Base-by-base conservation (phyloP, 2,888 invertebrate species). In the Drosophila trichaetosa region DNA sequence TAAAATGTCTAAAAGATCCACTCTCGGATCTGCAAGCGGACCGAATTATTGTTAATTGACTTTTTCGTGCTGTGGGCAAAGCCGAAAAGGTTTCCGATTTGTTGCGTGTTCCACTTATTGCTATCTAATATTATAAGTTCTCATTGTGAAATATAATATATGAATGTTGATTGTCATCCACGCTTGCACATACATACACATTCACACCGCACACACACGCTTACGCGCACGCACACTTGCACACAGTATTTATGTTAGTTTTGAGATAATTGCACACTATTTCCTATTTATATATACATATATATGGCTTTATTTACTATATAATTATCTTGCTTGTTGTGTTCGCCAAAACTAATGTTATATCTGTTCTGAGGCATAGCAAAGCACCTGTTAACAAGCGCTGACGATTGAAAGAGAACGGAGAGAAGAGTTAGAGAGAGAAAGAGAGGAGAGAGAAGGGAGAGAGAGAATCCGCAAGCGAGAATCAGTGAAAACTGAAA, bases 131-230 rank as follows among this genome's bases (percentile, higher is more conserved):
- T 61, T 64, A 40, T 69, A 46, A 33, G 62, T 49, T 73, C 54
- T 76, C 76, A 76, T 79, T 67, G 29, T 70, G 76, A 79, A 51
- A 66, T 62, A 62, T 51, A 70, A 65, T 69, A 67, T 61, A 24
- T 54, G 27, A 34, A 16, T 63, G n/a, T 31, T 33, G 46, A 27
- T 66, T 57, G 54, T 46, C 24, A 57, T 58, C 8, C n/a, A 46
- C 21, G 1, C 8, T 40, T 40, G 10, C 24, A 7, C n/a, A 11
- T 29, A 16, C 4, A 38, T n/a, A 53, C 24, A 52, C n/a, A 36
- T 27, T 18, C 42, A 59, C 7, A 18, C 18, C 7, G 7, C 36
- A 16, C 7, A 18, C 16, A 36, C 6, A 36, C 34, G 10, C 10
- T 11, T 13, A 13, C 42, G 13, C 13, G n/a, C n/a, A 7, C 46